phyloP scores from a whole-genome alignment of 2,113 vertebrate species.

The Brevimyrus niger region DNA sequence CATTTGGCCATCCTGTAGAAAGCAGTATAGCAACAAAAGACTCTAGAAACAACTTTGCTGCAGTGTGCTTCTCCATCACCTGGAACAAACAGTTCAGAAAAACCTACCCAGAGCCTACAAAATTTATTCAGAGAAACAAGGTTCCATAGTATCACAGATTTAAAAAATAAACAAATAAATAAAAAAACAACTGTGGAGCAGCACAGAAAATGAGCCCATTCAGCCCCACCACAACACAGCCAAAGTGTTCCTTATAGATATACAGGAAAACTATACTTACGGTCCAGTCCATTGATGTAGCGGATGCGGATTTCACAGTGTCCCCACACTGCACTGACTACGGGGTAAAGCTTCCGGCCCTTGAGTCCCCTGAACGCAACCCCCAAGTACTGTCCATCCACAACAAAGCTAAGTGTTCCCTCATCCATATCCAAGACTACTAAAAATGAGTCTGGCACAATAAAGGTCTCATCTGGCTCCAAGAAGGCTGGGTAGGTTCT shows the following conservation, averaged over 20 bases:
- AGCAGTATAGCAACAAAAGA: too few relatives aligned
- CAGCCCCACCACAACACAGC: background rate
- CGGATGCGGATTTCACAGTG: slow-evolving; percentile 98
- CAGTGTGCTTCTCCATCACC: background rate
- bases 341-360: slow-evolving; percentile 90
- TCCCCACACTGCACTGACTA: slow-evolving; percentile 97
- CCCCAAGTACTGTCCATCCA: slow-evolving; percentile 95
- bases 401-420: slow-evolving; percentile 90
- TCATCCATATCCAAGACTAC: slow-evolving; percentile 98
- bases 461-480: slow-evolving; percentile 88
- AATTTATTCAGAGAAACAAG: background rate
- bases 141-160: background rate
- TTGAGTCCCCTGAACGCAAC: slow-evolving; percentile 93
- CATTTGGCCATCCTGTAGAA: too few relatives aligned
- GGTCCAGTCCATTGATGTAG: slow-evolving; percentile 98
- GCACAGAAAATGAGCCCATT: background rate
- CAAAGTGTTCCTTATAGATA: background rate
- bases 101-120: background rate
- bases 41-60: background rate
- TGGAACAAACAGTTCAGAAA: background rate
- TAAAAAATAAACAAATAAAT: too few relatives aligned
- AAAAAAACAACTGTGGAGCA: background rate
- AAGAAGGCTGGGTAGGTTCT: slow-evolving; percentile 88
- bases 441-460: slow-evolving; percentile 91
- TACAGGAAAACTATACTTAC: slow-evolving; percentile 69